Base-by-base conservation (phyloP, 2,113 vertebrate species). In the Capreolus pygargus region DNA sequence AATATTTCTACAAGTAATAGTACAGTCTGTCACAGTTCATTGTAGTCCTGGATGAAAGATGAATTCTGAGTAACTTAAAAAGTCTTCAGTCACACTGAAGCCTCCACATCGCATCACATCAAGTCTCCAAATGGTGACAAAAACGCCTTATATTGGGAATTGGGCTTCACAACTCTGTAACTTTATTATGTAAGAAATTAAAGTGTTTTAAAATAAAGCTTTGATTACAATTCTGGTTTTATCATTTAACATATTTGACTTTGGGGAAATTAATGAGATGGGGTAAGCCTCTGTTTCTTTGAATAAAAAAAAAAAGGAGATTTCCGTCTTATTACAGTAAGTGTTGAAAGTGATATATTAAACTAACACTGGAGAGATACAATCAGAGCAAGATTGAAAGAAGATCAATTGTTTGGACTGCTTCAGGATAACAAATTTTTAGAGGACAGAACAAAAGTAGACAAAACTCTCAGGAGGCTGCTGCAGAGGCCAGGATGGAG, bases 391-490 rank as follows among this genome's bases (percentile, higher is more conserved):
- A 45, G 39, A 78, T 4, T 28, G 6, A 27, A 45, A 28, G 12
- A 64, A 7, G 16, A 33, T 64, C 2, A 25, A 78, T 16, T 3
- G 6, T 17, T 27, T 78, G 0, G 0, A 23, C 12, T 28, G 7
- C 25, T 78, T 45, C 25, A 45, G 74, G 74, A 16, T 43, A 78
- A 16, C 36, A 8, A 78, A 28, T 1, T 1, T 12, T 78, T 78
- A 39, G 43, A 45, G 14, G 74, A 6, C 0, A 1, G 43, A 78
- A 78, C 13, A 16, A 27, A 45, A 25, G 13, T 45, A 14, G 13
- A 78, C n/a, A 36, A 39, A 23, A 5, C n/a, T 6, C n/a, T 70
- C 9, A 5, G 67, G 67, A 11, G 39, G 6, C 43, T 64, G 60
- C 60, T 64, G 14, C 60, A 33, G 60, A 45, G 25, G 43, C 13